Conservation (phyloP, 2,113 vertebrate genomes). For the Python bivittatus region DNA sequence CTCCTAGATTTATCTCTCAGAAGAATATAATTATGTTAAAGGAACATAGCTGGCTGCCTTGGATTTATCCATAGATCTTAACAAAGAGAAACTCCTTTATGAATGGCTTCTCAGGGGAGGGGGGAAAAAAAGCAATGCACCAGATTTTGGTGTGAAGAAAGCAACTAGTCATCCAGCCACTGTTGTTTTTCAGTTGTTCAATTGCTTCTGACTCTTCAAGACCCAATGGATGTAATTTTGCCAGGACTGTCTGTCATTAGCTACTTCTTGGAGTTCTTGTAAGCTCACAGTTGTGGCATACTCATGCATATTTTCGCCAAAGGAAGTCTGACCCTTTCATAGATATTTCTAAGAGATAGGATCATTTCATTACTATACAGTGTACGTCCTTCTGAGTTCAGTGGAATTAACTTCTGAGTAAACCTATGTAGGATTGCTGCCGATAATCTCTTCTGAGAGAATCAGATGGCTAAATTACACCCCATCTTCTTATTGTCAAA, state of each 20-base stretch:
- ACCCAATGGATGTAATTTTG: not conserved
- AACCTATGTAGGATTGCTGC: not conserved
- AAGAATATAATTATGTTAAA: conserved; percentile 71
- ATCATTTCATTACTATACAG: not conserved
- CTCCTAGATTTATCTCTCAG: conserved; percentile 59
- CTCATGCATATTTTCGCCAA: not conserved
- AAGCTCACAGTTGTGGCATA: not conserved
- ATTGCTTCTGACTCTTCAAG: not conserved
- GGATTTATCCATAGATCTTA: conserved; percentile 48
- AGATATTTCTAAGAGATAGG: not conserved
- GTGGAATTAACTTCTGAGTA: not conserved
- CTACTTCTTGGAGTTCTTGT: not conserved
- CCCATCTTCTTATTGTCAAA: not conserved
- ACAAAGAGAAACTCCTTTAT: conserved; percentile 40
- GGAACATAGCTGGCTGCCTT: conserved; percentile 59
- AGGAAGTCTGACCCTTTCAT: not conserved
- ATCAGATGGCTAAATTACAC: not conserved
- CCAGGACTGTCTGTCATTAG: not conserved
- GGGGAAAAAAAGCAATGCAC: conserved; percentile 36
- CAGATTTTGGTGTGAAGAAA: conserved; percentile 30
- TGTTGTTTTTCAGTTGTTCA: not conserved
- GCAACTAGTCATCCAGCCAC: not conserved
- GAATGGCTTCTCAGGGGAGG: conserved; percentile 36
- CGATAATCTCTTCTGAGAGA: not conserved
- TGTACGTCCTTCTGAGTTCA: too few species aligned